Conservation (phyloP, 2,888 invertebrate species). For the Drosophila neonasuta region DNA sequence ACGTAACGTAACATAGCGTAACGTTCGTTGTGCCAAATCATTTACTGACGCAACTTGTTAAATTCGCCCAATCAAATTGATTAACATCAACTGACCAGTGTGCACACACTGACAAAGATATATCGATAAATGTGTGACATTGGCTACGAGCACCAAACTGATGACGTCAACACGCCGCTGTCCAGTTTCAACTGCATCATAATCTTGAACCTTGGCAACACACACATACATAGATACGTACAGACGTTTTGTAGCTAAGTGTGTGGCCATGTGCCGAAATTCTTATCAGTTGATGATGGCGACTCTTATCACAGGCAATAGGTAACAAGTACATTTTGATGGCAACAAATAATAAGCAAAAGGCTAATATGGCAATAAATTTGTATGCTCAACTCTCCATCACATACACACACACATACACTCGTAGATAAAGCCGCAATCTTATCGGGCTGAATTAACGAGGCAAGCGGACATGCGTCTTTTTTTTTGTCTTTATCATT, state of each 20-base stretch:
- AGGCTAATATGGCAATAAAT: constrained; percentile 46
- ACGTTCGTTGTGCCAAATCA: constrained; percentile 1
- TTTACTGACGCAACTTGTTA: constrained; percentile 36
- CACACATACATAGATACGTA: background rate
- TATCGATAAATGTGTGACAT: constrained; percentile 19
- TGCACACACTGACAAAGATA: constrained; percentile 10
- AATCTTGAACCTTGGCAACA: constrained; percentile 39
- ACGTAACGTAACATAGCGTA: constrained; percentile 2
- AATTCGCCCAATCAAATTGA: constrained; percentile 39
- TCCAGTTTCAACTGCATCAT: constrained; percentile 51
- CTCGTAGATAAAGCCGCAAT: constrained; percentile 50
- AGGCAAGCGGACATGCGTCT: constrained; percentile 41
- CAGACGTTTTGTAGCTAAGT: background rate
- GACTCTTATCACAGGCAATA: constrained; percentile 36
- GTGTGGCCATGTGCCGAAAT: constrained; percentile 48
- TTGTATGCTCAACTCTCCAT: constrained; percentile 16
- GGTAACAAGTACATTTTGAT: constrained; percentile 45
- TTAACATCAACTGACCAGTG: constrained; percentile 36
- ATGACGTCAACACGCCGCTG: constrained; percentile 27
- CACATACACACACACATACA: background rate
- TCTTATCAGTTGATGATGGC: constrained; percentile 30
- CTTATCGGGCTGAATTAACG: constrained; percentile 63
- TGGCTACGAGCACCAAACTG: constrained; percentile 26
- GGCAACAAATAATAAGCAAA: constrained; percentile 26
- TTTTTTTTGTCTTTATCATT: constrained; percentile 18